Base-by-base conservation (phyloP, 2,113 vertebrate species). In the Mormyrus lacerda region DNA sequence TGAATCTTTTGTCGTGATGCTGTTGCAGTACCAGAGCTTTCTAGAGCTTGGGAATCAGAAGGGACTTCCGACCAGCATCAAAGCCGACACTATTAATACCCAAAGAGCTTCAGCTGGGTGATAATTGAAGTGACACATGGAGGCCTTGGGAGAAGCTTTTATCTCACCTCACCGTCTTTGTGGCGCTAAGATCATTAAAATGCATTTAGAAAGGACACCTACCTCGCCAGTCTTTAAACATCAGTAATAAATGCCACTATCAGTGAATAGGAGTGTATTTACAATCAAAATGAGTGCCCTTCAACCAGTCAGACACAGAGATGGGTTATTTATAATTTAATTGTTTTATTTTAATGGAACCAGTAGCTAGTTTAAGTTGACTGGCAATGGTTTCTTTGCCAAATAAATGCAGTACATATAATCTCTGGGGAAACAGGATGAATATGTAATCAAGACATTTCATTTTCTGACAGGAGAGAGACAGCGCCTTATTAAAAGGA, bases 71-170 rank as follows among this genome's bases (percentile, higher is more conserved):
- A 89, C 82, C 8, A 45, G 73, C 89, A 91, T 93, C 84, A 93
- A 92, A 91, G 91, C 89, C 87, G 35, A 89, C 85, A 47, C 76
- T 90, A 90, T 92, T 91, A 89, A 91, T 91, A 90, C 35, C 87
- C 85, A 9, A 44, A 89, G 82, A 91, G 91, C 89, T 90, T 61
- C 87, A 51, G 50, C 89, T 90, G 89, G 88, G 51, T 73, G 88
- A 84, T 91, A 91, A 90, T 91, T 91, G 89, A 90, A 85, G 89
- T 48, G 88, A 47, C 53, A 91, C 85, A 89, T 85, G 89, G 76
- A 13, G 85, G 90, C 53, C n/a, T 24, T 73, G 86, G 84, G 50
- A 21, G 73, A 69, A 69, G 89, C 85, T 88, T 92, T 92, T 90
- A 90, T 90, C 82, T 91, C 39, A 19, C 35, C 88, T 79, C 61